Conservation (phyloP, 2,113 vertebrate species). For the pig (Sus scrofa) region T2T-Sscrofa CM000827.6:109748001-109748500, state of each 20-base stretch:
- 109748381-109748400: not conserved
- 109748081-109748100: not conserved
- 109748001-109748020: not conserved
- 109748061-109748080: not conserved
- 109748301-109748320: not conserved
- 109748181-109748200: conserved; percentile 4
- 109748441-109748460: not conserved
- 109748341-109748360: not conserved
- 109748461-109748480: not conserved
- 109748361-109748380: not conserved
- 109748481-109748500: not conserved
- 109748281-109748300: not conserved
- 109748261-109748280: conserved; percentile 53
- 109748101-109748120: not conserved
- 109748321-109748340: not conserved
- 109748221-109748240: conserved; percentile 14
- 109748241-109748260: conserved; percentile 7
- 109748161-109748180: not conserved
- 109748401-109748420: not conserved
- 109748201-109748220: conserved; percentile 43
- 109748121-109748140: not conserved
- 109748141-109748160: not conserved
- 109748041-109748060: not conserved
- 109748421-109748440: not conserved
- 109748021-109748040: not conserved